phyloP scores from a whole-genome alignment of 2,797 vertebrate species.

The Danio albolineatus region DNA sequence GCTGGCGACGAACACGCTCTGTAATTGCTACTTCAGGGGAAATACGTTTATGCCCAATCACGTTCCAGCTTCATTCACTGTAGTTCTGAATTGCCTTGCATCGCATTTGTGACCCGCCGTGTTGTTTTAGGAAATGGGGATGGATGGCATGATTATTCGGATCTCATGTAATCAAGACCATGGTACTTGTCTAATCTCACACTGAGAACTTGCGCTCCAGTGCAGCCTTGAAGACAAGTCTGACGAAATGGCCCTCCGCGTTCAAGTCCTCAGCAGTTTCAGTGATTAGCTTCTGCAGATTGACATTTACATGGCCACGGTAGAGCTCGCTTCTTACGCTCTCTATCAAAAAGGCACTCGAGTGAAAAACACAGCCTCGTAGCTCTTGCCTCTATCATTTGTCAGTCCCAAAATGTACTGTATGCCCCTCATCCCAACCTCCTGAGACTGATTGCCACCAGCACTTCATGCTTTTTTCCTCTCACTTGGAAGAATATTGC shows the following conservation, averaged over 20 bases:
- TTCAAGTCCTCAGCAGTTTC: slow-evolving; percentile 63
- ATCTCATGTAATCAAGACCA: slow-evolving; percentile 75
- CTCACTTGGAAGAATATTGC: slow-evolving; percentile 47
- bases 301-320: slow-evolving; percentile 63
- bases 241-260: slow-evolving; percentile 60
- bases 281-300: slow-evolving; percentile 66
- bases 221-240: slow-evolving; percentile 54
- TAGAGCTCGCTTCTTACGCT: slow-evolving; percentile 27
- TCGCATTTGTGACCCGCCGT: slow-evolving; percentile 27
- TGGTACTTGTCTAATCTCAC: slow-evolving; percentile 73
- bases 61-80: slow-evolving; percentile 33
- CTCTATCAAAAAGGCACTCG: slow-evolving; percentile 56
- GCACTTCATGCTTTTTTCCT: slow-evolving; percentile 56
- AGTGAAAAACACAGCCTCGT: slow-evolving; percentile 48
- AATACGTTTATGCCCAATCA: slow-evolving; percentile 37
- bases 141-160: slow-evolving; percentile 68
- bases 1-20: slow-evolving; percentile 25
- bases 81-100: slow-evolving; percentile 31
- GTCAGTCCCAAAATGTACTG: slow-evolving; percentile 44
- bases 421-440: slow-evolving; percentile 47
- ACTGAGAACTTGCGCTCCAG: slow-evolving; percentile 60
- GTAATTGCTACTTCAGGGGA: slow-evolving; percentile 22
- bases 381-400: slow-evolving; percentile 53
- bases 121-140: slow-evolving; percentile 52
- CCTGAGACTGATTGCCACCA: slow-evolving; percentile 62